Evolutionary conservation across 2,888 invertebrate species (phyloP), one percentile per base, ranked within the genome.

Genomic region (Cylloceria caligata): DNA sequence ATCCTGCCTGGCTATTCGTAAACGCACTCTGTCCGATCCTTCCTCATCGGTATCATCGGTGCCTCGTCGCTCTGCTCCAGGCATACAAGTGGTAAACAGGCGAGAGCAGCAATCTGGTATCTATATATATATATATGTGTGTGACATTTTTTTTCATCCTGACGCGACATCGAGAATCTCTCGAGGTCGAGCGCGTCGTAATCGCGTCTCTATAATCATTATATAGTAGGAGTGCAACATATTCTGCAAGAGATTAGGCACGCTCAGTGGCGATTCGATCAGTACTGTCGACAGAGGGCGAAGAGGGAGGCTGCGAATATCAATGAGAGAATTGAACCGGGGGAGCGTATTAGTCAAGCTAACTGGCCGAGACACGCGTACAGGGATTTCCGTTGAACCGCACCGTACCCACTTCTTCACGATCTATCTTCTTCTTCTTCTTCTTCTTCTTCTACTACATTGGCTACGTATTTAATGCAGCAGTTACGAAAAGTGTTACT

Each of bases 321-420:
- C 87, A 89, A 90, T 87, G 89, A 87, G 89, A 87, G 87, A 84
- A 27, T 55, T 67, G 65, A 52, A 27, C 57, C 16, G 36, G 57
- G 55, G 49, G 69, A 65, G 65, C 71, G 62, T 67, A 90, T 89
- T 90, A 89, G 83, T 84, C 83, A 81, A 86, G 81, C 77, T 84
- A 88, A 88, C 86, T 87, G 85, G 81, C 87, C 87, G 88, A 85
- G 87, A 88, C 88, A 69, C 65, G 75, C 75, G 85, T 57, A 60
- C 64, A 71, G 76, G 80, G 64, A 77, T 83, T 80, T 84, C 85
- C 83, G 80, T 75, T 84, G 77, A 71, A 73, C 30, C 34, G 19
- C 60, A 74, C 16, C 68, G 42, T 60, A 76, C 67, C 55, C 47
- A 65, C 27, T 65, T 11, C 27, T 67, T n/a, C 24, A 13, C n/a